Conservation (phyloP, 2,888 invertebrate genomes). For the Argyra leucocephala region DNA sequence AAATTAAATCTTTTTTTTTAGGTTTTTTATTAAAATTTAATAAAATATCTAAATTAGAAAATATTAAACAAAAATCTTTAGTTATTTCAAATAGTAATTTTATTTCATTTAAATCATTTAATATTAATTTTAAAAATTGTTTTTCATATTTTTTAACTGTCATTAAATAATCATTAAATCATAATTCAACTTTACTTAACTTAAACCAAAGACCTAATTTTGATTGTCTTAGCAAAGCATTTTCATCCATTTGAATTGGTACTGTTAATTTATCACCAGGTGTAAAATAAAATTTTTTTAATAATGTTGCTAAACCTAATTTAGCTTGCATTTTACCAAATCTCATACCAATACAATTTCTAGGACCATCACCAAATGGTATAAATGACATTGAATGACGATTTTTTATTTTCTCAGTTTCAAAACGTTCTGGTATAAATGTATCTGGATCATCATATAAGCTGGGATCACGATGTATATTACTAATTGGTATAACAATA, state of each 20-base stretch:
- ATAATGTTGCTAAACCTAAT: constrained; percentile 27
- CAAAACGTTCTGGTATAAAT: constrained; percentile 38
- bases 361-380: constrained; percentile 21
- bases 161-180: not conserved
- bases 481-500: constrained; percentile 28
- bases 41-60: not conserved
- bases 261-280: constrained; percentile 26
- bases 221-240: not conserved
- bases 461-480: constrained; percentile 35
- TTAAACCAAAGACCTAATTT: not conserved
- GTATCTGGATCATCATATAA: constrained; percentile 34
- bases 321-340: constrained; percentile 20
- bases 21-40: not conserved
- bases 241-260: not conserved
- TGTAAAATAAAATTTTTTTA: constrained; percentile 31
- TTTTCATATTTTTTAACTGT: not conserved
- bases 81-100: not conserved
- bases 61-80: not conserved
- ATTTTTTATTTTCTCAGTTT: constrained; percentile 26
- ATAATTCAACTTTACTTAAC: not conserved
- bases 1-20: not conserved
- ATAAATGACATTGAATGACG: constrained; percentile 18
- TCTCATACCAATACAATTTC: constrained; percentile 21
- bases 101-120: not conserved
- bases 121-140: not conserved